A percentile compares a stretch with the other conserved stretches of the same genome.
These are phyloP conservation scores for Anguilla obscura DNA, from an alignment of 2,797 vertebrate genomes.

Conservation along the genomic window DNA sequence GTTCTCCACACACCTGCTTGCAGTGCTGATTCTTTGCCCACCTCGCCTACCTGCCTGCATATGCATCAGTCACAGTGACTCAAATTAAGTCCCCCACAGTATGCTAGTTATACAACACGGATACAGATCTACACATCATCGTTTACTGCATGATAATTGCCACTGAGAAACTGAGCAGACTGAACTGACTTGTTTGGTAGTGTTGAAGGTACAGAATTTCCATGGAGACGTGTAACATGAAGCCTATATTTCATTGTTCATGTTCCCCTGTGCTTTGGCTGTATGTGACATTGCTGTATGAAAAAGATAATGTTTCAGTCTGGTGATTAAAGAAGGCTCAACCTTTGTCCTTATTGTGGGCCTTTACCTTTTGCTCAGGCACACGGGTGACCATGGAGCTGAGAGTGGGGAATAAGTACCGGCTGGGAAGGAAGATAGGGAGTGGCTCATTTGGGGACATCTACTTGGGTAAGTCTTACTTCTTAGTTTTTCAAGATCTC, in stretches of 20 bases:
- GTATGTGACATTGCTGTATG: neutral
- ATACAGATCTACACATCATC: neutral
- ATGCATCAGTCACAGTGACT: neutral
- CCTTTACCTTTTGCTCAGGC: slow-evolving; percentile 57
- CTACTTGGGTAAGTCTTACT: slow-evolving; percentile 84
- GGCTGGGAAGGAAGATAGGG: slow-evolving; percentile 95
- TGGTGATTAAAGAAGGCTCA: neutral
- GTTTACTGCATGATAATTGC: neutral
- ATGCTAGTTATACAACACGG: neutral
- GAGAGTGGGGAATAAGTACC: slow-evolving; percentile 95
- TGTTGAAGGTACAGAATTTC: neutral
- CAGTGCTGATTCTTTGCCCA: neutral
- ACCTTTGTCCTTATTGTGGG: neutral
- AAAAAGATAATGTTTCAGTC: neutral
- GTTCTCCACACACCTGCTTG: neutral
- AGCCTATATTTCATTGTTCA: neutral
- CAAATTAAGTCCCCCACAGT: neutral
- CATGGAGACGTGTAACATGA: neutral
- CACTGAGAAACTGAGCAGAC: neutral
- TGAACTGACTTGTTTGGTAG: neutral
- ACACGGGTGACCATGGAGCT: slow-evolving; percentile 85
- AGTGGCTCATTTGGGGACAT: slow-evolving; percentile 98
- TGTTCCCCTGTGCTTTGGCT: neutral
- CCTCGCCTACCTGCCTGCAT: neutral
- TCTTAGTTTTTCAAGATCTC: neutral